phyloP scores from a whole-genome alignment of 2,797 vertebrate species.

The Bufotes viridis region DNA sequence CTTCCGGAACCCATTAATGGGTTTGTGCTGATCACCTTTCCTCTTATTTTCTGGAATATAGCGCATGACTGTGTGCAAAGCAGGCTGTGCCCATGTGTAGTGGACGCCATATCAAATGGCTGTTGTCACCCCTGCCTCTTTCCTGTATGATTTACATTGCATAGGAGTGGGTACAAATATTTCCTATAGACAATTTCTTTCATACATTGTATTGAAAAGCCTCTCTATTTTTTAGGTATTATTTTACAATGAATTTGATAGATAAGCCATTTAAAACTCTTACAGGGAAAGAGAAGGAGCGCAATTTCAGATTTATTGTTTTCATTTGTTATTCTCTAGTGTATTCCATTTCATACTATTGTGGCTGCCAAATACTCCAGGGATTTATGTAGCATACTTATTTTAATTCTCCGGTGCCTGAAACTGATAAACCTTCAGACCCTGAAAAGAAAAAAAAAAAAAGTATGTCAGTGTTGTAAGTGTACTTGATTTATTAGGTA shows the following conservation, averaged over 20 bases:
- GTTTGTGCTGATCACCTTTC: too few species aligned
- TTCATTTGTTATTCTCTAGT: conserved; percentile 32
- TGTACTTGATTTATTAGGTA: conserved; percentile 1
- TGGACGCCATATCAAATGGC: background rate
- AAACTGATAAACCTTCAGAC: conserved; percentile 11
- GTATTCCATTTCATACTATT: conserved; percentile 32
- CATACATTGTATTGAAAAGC: background rate
- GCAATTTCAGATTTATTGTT: conserved; percentile 32
- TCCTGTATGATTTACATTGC: background rate
- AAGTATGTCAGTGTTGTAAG: background rate
- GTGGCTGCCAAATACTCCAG: conserved; percentile 29
- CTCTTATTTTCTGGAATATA: background rate
- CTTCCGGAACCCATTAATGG: too few species aligned
- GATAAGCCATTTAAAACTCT: conserved; percentile 37
- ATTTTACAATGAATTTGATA: conserved; percentile 27
- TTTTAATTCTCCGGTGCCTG: conserved; percentile 28
- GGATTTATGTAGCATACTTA: conserved; percentile 29
- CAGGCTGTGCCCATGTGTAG: background rate
- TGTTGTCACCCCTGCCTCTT: background rate
- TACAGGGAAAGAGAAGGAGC: conserved; percentile 17
- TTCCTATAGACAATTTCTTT: conserved; percentile 3
- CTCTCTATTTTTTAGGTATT: conserved; percentile 11
- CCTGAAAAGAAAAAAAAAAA: background rate
- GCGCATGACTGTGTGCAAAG: background rate
- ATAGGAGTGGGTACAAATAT: background rate